Base-by-base conservation (phyloP, 2,888 invertebrate species). In the Hirudinaria manillensis region DNA sequence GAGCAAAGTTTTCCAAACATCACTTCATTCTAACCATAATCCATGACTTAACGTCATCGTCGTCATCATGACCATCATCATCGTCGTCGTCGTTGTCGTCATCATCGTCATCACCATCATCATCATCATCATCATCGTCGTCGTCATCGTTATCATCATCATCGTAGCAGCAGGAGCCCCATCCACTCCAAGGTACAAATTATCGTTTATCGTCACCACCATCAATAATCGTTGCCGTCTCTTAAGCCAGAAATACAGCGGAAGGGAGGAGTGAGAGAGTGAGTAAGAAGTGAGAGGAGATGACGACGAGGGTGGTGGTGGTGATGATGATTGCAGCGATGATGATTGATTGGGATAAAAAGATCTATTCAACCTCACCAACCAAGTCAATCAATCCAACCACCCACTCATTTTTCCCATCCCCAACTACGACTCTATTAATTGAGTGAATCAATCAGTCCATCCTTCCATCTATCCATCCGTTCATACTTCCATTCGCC, bases 61-160 rank as follows among this genome's bases (percentile, higher is more conserved):
- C 72, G 51, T 72, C 72, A 55, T 72, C 72, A 72, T 53, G 27
- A 45, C 27, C 51, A 67, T 36, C 68, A 27, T 51, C 75, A 67
- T 67, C 67, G 38, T 32, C 29, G 19, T 4, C 53, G 45, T 56
- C 66, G 19, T 56, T 16, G n/a, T 61, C 73, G n/a, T 73, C 73
- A 34, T 34, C 36, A 29, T 34, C 72, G 16, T 29, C 68, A 29
- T 68, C 68, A 29, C 29, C 68, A 29, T 68, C 68, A 29, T 68
- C 53, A 34, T 68, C 68, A 34, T 68, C 36, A 34, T 68, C 68
- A 34, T 68, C 68, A 68, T 68, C 68, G 51, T 36, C 27, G n/a
- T 61, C 1, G n/a, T 61, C 65, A 36, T 73, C 73, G n/a, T 34
- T 24, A 29, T 61, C 34, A n/a, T n/a, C 36, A 34, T 34, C 68